phyloP scores from a whole-genome alignment of 2,113 vertebrate species.

The Pogonocichla stellata region DNA sequence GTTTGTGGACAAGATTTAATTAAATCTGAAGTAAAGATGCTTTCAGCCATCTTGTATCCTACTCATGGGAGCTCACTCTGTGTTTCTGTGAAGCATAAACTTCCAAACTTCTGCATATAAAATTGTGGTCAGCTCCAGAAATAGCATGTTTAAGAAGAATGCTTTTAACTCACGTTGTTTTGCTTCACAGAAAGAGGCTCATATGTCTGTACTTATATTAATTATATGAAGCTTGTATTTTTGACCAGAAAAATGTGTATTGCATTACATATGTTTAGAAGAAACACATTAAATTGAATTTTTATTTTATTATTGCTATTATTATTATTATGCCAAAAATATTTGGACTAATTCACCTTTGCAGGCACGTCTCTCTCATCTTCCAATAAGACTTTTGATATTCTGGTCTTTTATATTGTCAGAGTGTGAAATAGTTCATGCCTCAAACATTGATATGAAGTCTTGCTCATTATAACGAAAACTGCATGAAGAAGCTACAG shows the following conservation, averaged over 20 bases:
- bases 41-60: not conserved
- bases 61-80: not conserved
- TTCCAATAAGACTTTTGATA: not conserved
- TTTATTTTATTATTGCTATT: not conserved
- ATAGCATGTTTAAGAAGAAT: not conserved
- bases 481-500: not conserved
- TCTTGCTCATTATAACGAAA: not conserved
- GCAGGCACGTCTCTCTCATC: not conserved
- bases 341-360: not conserved
- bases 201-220: not conserved
- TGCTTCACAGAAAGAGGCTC: not conserved
- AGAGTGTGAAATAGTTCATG: not conserved
- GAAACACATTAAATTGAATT: not conserved
- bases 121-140: not conserved
- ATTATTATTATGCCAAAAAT: not conserved
- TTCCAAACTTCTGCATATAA: not conserved
- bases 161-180: not conserved
- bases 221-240: not conserved
- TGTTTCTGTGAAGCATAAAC: not conserved
- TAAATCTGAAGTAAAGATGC: not conserved
- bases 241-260: not conserved
- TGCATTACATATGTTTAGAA: not conserved
- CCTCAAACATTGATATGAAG: not conserved
- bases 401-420: not conserved
- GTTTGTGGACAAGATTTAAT: not conserved